Evolutionary conservation across 2,797 vertebrate genomes (phyloP), one percentile per base, ranked within the genome.

Genomic region (Vireo griseus): DNA sequence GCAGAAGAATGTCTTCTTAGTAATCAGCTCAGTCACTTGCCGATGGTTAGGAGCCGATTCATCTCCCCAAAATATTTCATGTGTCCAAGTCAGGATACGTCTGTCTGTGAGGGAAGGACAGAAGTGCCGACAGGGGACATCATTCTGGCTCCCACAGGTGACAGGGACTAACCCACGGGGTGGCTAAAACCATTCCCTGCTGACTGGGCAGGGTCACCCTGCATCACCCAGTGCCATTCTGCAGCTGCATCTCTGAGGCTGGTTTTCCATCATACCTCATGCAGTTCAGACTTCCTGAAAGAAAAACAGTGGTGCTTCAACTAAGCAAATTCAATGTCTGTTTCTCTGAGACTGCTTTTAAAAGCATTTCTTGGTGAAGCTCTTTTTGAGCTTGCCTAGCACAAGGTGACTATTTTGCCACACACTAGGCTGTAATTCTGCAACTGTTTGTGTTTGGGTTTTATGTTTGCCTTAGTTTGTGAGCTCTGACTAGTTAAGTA

Each of bases 391-490:
- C 55, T 79, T 0, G 0, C 45, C 35, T 57, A 72, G 33, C 42
- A 87, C 50, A 82, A 85, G 63, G 29, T 91, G 72, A 50, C 63
- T 81, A 3, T 77, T 95, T 93, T 79, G 89, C 61, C 52, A 42
- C 22, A 29, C 79, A 63, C 8, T 13, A 58, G 65, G 45, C 62
- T 92, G 8, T 69, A 81, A 83, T 79, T 92, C 79, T 86, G 40
- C 44, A 73, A 37, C 66, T 73, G 45, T 80, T 74, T 78, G 40
- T 82, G 35, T 82, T 91, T 75, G 75, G 35, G 35, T 65, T 94
- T 95, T 86, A 69, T 79, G 62, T 90, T 95, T 88, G 59, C 66
- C 69, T 83, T 84, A 67, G 55, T 94, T 59, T 81, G 54, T 86
- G 83, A 95, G 78, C 51, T 92, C 82, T 78, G 58, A 51, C 63